These are phyloP conservation scores for Apomyelois bistriatella DNA, from an alignment of 2,888 invertebrate species.

Conservation along the genomic window DNA sequence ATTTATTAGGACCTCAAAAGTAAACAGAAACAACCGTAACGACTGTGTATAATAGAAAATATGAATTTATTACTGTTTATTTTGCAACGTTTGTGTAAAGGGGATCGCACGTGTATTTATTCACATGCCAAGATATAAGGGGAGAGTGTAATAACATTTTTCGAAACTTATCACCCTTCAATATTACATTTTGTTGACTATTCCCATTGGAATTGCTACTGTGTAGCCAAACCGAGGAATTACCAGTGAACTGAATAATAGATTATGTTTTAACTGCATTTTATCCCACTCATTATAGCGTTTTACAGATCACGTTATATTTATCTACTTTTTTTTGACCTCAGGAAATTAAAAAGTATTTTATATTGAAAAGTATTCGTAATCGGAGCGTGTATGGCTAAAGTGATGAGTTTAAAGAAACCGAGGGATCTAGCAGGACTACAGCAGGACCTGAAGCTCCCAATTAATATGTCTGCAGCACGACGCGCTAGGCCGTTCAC, in stretches of 20 bases:
- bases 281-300: too few relatives aligned
- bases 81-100: conserved; percentile 43
- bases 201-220: not conserved
- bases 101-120: conserved; percentile 32
- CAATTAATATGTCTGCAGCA: too few relatives aligned
- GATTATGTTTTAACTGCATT: too few relatives aligned
- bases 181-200: conserved; percentile 2
- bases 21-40: not conserved
- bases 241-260: not conserved
- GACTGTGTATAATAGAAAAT: conserved; percentile 20
- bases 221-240: not conserved
- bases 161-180: conserved; percentile 9
- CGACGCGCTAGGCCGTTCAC: too few relatives aligned
- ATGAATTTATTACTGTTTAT: conserved; percentile 53
- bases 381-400: too few relatives aligned
- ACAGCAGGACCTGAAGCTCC: too few relatives aligned
- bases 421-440: too few relatives aligned
- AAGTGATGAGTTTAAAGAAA: too few relatives aligned
- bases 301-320: too few relatives aligned
- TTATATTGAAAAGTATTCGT: too few relatives aligned
- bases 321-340: too few relatives aligned
- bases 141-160: conserved; percentile 18
- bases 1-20: not conserved
- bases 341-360: too few relatives aligned
- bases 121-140: conserved; percentile 17